A percentile compares a stretch with the other conserved stretches of the same genome.
These are phyloP conservation scores for Scaptomyza hsui DNA, from an alignment of 1,140 invertebrate genomes.

Conservation along the genomic window DNA sequence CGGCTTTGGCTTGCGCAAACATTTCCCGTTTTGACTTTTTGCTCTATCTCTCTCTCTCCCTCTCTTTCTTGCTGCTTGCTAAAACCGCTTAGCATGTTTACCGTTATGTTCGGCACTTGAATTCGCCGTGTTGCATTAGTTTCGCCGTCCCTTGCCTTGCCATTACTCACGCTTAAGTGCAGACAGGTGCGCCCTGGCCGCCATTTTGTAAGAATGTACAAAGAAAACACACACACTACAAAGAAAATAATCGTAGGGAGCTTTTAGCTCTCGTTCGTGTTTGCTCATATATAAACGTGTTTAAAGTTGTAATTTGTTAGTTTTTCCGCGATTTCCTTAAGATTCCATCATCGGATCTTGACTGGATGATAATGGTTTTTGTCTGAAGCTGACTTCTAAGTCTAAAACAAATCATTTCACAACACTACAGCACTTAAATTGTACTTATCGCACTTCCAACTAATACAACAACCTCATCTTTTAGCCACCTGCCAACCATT, in stretches of 20 bases:
- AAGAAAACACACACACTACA: slow-evolving; percentile 22
- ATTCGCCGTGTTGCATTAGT: slow-evolving; percentile 81
- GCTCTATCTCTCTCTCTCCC: slow-evolving; percentile 22
- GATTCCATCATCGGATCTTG: too few species aligned
- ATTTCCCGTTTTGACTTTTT: slow-evolving; percentile 68
- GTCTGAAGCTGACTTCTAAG: too few species aligned
- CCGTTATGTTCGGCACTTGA: slow-evolving; percentile 78
- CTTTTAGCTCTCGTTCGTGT: slow-evolving; percentile 50
- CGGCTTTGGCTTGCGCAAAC: slow-evolving; percentile 58
- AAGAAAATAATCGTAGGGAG: slow-evolving; percentile 4
- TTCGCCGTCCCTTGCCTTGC: slow-evolving; percentile 44
- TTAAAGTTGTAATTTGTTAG: too few species aligned
- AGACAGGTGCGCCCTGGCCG: slow-evolving; percentile 46
- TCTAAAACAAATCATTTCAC: neutral
- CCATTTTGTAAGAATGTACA: slow-evolving; percentile 43
- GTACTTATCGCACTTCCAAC: too few species aligned
- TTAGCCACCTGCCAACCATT: slow-evolving; percentile 7
- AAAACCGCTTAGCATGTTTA: slow-evolving; percentile 81
- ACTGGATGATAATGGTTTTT: too few species aligned
- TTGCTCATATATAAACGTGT: slow-evolving; percentile 77
- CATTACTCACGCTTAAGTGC: slow-evolving; percentile 67
- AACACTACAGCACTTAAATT: neutral
- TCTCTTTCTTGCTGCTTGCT: slow-evolving; percentile 7
- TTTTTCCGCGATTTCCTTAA: too few species aligned
- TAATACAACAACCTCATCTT: neutral